Evolutionary conservation across 92 coral and sea anemone genomes (phyloP).

Genomic region (Bergia puertoricense): DNA sequence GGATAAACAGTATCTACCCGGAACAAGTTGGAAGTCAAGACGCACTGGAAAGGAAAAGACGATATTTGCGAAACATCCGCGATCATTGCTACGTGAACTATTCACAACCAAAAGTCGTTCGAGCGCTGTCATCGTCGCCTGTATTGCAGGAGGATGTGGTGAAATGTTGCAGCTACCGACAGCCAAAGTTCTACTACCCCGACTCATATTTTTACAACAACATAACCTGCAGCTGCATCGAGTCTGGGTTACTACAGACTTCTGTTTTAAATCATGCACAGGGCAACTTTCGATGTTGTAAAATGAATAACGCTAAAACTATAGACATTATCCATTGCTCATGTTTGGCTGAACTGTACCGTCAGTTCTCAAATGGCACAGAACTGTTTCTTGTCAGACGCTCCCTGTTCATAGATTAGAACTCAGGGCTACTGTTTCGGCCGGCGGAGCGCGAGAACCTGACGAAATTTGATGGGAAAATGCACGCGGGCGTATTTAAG

Average conservation of each 20-base stretch:
- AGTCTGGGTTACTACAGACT: not conserved
- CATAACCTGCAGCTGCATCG: not conserved
- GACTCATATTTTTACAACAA: not conserved
- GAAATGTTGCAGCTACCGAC: not conserved
- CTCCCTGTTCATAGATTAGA: too few species aligned
- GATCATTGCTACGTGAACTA: not conserved
- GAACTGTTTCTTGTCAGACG: not conserved
- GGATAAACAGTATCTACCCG: not conserved
- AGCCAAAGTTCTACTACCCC: constrained; percentile 13
- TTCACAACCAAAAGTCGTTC: constrained; percentile 7
- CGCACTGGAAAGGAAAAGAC: not conserved
- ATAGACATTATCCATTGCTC: too few species aligned
- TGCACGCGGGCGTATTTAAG: too few species aligned
- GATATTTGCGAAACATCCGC: not conserved
- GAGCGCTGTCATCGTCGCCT: not conserved
- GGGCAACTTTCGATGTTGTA: not conserved
- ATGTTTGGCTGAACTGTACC: too few species aligned
- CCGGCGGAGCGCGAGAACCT: too few species aligned
- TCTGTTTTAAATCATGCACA: not conserved
- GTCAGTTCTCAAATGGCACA: not conserved
- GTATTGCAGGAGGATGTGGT: not conserved
- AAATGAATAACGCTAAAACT: not conserved
- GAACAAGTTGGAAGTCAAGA: not conserved
- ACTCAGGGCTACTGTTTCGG: too few species aligned
- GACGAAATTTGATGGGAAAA: too few species aligned